Evolutionary conservation across 1,140 invertebrate genomes (phyloP).

Genomic region (Delia radicum): DNA sequence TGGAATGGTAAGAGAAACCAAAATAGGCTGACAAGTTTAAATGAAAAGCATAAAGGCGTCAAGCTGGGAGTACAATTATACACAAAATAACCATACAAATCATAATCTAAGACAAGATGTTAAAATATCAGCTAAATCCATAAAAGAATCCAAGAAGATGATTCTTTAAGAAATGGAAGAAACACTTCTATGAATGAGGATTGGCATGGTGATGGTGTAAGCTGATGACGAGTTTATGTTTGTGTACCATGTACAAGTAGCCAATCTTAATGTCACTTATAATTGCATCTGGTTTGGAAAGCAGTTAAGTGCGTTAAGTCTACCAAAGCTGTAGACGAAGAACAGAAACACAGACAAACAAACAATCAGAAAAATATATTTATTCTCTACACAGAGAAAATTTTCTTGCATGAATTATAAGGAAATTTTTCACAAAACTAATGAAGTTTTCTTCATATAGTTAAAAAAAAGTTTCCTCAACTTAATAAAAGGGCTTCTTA

Average conservation of each 20-base stretch:
- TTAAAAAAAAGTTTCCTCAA: too few relatives aligned
- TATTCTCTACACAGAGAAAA: too few relatives aligned
- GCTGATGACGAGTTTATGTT: too few relatives aligned
- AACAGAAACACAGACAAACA: neutral
- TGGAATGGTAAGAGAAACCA: neutral
- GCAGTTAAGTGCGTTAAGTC: neutral
- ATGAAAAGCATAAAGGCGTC: neutral
- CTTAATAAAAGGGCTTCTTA: too few relatives aligned
- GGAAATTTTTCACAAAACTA: too few relatives aligned
- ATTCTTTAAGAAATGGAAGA: neutral
- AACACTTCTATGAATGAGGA: neutral
- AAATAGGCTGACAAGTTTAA: neutral
- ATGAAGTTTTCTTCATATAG: too few relatives aligned
- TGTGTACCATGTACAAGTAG: too few relatives aligned
- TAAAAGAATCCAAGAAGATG: neutral
- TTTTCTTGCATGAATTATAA: too few relatives aligned
- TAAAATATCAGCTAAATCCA: neutral
- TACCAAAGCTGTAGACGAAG: neutral
- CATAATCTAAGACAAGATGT: neutral
- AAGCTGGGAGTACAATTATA: neutral
- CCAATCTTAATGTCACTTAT: constrained; percentile 25
- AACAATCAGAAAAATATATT: too few relatives aligned
- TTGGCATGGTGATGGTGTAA: neutral
- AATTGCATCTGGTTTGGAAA: neutral
- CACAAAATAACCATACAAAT: neutral